A percentile compares a stretch with the other conserved stretches of the same genome.
phyloP scores from a whole-genome alignment of 2,888 invertebrate genomes.

The Luperina nickerlii region DNA sequence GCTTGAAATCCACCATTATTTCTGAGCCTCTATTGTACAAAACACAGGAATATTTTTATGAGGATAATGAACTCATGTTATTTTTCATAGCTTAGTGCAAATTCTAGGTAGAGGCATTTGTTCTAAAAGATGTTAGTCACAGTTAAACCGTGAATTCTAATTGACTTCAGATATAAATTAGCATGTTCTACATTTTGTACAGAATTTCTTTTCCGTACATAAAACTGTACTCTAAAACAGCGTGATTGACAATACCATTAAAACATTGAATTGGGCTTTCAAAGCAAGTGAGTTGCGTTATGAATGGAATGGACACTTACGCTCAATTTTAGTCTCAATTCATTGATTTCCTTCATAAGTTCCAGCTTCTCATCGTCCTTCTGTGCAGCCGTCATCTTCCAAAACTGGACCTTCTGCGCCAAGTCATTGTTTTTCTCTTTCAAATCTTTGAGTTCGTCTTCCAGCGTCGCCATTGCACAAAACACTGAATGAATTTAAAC shows the following conservation, averaged over 20 bases:
- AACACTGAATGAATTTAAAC: constrained; percentile 29
- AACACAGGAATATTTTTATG: neutral
- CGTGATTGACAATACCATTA: neutral
- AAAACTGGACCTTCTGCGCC: constrained; percentile 83
- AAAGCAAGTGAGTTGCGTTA: neutral
- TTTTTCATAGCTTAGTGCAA: neutral
- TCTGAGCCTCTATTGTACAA: constrained; percentile 75
- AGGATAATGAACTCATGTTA: neutral
- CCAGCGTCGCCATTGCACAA: constrained; percentile 75
- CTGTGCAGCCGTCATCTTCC: constrained; percentile 83
- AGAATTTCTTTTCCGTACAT: neutral
- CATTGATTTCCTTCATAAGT: constrained; percentile 85
- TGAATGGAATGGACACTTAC: constrained; percentile 75
- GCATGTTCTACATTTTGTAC: neutral
- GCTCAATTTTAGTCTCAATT: constrained; percentile 82
- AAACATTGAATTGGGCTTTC: neutral
- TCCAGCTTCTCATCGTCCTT: constrained; percentile 83
- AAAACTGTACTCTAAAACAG: neutral
- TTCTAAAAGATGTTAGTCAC: neutral
- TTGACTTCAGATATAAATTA: neutral
- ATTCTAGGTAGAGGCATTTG: neutral
- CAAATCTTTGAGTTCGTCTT: constrained; percentile 81
- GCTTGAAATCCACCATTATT: constrained; percentile 78
- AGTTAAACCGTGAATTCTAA: neutral
- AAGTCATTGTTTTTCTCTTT: constrained; percentile 84